A percentile compares a stretch with the other conserved stretches of the same genome.
Conservation (phyloP, 2,888 invertebrate genomes). For the Morpho achilles region DNA sequence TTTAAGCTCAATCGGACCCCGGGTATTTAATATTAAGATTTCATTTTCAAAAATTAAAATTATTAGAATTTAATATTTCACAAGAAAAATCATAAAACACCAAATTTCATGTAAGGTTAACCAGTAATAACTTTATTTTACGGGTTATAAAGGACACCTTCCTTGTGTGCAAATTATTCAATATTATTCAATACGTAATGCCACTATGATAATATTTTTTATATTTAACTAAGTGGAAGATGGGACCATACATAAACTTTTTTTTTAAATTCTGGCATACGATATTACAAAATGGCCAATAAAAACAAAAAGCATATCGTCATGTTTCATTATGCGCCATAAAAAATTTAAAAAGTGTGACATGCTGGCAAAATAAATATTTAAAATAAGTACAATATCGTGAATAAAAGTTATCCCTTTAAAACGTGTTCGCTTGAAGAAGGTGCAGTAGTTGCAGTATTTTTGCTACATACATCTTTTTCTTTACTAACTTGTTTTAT, state of each 20-base stretch:
- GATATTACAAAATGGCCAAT: conserved; percentile 1
- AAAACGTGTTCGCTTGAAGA: background rate
- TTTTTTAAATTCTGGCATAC: background rate
- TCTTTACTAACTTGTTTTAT: no score
- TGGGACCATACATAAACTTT: background rate
- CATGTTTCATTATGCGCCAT: background rate
- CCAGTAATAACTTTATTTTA: no score
- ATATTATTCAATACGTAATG: no score
- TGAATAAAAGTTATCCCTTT: conserved; percentile 1
- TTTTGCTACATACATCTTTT: background rate
- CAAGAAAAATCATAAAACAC: no score
- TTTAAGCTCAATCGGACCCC: no score
- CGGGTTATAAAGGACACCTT: no score
- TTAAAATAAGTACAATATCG: conserved; percentile 5
- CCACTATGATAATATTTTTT: background rate
- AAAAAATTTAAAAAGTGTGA: background rate
- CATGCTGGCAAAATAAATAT: conserved; percentile 7
- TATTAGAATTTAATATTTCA: no score
- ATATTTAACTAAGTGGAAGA: conserved; percentile 1
- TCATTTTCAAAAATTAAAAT: no score
- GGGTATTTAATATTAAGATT: no score
- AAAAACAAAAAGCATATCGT: background rate
- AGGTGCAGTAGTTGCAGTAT: background rate
- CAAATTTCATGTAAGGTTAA: no score
- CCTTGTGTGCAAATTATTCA: no score